Evolutionary conservation across 2,888 invertebrate genomes (phyloP).

Genomic region (Hydrotaea diabolus): DNA sequence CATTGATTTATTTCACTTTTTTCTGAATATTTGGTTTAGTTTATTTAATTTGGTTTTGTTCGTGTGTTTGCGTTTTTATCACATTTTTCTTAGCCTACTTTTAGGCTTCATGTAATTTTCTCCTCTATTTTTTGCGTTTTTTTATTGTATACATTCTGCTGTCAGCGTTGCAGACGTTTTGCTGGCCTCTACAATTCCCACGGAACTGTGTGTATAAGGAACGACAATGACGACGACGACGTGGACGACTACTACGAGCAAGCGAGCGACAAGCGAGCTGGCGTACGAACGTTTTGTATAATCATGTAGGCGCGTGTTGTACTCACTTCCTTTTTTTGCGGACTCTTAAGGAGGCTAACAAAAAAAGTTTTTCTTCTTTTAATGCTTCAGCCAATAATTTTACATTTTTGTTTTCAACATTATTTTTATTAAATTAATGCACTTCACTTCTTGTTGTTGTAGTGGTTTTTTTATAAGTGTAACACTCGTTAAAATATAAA

Average conservation of each 20-base stretch:
- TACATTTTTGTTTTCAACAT: too few species aligned
- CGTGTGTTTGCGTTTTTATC: constrained; percentile 44
- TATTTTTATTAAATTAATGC: too few species aligned
- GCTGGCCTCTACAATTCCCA: not conserved
- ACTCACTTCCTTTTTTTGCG: not conserved
- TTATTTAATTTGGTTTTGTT: constrained; percentile 33
- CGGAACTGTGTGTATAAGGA: constrained; percentile 15
- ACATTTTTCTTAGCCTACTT: constrained; percentile 59
- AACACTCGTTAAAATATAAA: not conserved
- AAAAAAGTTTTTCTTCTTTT: not conserved
- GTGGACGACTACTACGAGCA: too few species aligned
- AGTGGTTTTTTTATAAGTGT: too few species aligned
- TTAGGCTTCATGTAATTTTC: constrained; percentile 41
- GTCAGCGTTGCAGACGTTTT: not conserved
- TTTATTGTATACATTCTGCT: not conserved
- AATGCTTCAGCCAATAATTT: too few species aligned
- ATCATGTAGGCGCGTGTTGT: constrained; percentile 47
- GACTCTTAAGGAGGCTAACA: not conserved
- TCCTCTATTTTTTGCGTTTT: constrained; percentile 39
- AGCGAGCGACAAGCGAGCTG: not conserved
- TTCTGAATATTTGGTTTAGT: not conserved
- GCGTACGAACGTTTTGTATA: constrained; percentile 21
- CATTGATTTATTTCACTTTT: not conserved
- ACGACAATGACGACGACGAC: not conserved
- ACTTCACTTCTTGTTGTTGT: too few species aligned